Conservation (phyloP, 2,888 invertebrate species). For the Parasteatoda lunata region DNA sequence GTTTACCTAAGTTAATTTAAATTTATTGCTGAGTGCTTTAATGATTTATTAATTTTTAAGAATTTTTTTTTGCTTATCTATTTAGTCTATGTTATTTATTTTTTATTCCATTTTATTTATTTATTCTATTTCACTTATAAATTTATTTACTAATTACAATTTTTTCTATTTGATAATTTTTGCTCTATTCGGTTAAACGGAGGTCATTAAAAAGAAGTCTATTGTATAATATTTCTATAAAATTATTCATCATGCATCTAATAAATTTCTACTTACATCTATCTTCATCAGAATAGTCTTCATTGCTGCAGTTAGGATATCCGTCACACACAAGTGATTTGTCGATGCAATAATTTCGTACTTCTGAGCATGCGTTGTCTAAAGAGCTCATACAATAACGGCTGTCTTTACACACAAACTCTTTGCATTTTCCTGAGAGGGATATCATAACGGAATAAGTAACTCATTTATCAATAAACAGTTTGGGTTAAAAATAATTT, state of each 20-base stretch:
- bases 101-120: not conserved
- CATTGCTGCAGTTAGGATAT: slow-evolving; percentile 75
- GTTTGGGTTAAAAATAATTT: too few relatives aligned
- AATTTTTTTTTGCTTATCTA: too few relatives aligned
- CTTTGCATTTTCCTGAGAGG: slow-evolving; percentile 70
- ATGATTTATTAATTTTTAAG: too few relatives aligned
- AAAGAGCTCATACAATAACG: slow-evolving; percentile 73
- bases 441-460: too few relatives aligned
- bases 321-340: slow-evolving; percentile 75
- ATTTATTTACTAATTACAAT: not conserved
- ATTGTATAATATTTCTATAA: not conserved
- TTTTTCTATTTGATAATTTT: not conserved
- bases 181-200: not conserved
- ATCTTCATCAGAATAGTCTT: slow-evolving; percentile 74
- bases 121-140: not conserved
- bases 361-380: slow-evolving; percentile 72
- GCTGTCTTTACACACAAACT: slow-evolving; percentile 74
- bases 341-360: slow-evolving; percentile 74
- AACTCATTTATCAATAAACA: too few relatives aligned
- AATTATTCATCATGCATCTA: not conserved
- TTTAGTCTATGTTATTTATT: too few relatives aligned
- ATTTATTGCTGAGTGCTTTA: too few relatives aligned
- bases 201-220: not conserved
- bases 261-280: slow-evolving; percentile 71
- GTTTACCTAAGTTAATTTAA: too few relatives aligned